A percentile compares a stretch with the other conserved stretches of the same genome.
These are phyloP conservation scores for Nemurella pictetii DNA, from an alignment of 2,888 invertebrate species.

Conservation along the genomic window DNA sequence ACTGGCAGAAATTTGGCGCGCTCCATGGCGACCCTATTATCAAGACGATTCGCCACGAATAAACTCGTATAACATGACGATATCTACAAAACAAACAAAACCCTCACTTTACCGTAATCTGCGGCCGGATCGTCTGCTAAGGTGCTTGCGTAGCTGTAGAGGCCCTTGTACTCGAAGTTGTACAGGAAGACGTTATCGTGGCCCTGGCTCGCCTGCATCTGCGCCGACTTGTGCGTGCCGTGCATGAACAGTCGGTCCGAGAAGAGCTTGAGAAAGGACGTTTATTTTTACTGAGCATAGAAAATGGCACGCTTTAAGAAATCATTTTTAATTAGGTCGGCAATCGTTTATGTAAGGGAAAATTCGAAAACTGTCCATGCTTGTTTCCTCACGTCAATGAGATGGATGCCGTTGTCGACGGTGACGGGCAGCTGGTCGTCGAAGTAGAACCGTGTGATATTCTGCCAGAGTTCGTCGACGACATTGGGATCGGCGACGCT, in stretches of 20 bases:
- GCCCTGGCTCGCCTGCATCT: conserved; percentile 47
- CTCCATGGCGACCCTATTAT: too few species aligned
- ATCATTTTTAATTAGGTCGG: neutral
- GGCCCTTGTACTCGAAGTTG: conserved; percentile 56
- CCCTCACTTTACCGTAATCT: neutral
- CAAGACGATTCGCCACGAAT: too few species aligned
- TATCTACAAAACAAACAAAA: too few species aligned
- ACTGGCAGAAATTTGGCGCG: too few species aligned
- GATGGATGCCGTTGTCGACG: conserved; percentile 4
- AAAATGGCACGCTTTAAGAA: neutral
- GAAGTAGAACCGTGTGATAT: conserved; percentile 18
- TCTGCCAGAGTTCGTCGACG: conserved; percentile 18
- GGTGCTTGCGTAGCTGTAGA: conserved; percentile 48
- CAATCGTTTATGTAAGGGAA: neutral
- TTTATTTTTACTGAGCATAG: too few species aligned
- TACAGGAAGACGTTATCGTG: conserved; percentile 55
- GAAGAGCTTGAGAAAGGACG: conserved; percentile 51
- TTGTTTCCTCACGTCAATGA: conserved; percentile 28
- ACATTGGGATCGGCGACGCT: too few species aligned
- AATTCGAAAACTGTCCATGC: neutral
- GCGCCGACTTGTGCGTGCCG: conserved; percentile 52
- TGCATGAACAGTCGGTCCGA: conserved; percentile 57
- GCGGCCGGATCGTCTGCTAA: neutral
- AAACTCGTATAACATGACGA: too few species aligned
- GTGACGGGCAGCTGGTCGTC: neutral